phyloP scores from a whole-genome alignment of 2,888 invertebrate species.

The Apodemia zela region DNA sequence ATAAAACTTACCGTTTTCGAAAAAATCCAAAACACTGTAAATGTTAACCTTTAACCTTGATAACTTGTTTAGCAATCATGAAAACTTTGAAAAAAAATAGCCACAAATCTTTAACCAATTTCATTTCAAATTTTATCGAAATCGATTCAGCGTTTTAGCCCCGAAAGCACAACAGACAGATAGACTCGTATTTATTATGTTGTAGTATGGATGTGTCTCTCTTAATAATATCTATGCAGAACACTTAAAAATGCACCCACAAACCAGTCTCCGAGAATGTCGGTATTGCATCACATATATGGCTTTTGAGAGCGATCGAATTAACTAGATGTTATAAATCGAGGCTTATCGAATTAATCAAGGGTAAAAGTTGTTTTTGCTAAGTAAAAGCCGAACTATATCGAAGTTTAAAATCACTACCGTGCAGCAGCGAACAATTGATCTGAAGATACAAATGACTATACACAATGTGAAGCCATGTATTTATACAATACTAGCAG shows the following conservation, averaged over 20 bases:
- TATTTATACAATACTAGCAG: too few species aligned
- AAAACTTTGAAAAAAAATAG: too few species aligned
- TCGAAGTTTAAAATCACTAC: background rate
- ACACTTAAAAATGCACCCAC: background rate
- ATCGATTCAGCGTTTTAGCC: too few species aligned
- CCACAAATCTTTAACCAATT: too few species aligned
- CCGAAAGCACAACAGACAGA: too few species aligned
- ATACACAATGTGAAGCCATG: background rate
- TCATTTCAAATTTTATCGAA: too few species aligned
- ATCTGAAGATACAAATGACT: background rate
- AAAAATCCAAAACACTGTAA: too few species aligned
- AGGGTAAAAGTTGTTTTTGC: constrained; percentile 16
- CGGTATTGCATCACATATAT: constrained; percentile 11
- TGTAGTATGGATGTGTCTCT: too few species aligned
- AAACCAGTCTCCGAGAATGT: constrained; percentile 4
- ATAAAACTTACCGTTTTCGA: too few species aligned
- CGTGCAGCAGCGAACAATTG: background rate
- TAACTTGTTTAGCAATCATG: too few species aligned
- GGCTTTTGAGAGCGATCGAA: constrained; percentile 17
- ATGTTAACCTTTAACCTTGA: too few species aligned
- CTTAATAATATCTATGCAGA: background rate
- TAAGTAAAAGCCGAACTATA: constrained; percentile 23
- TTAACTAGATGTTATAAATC: constrained; percentile 19
- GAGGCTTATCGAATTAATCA: constrained; percentile 11
- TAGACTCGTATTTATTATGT: too few species aligned